Base-by-base conservation (phyloP, 2,113 vertebrate species). In the Burhinus oedicnemus region DNA sequence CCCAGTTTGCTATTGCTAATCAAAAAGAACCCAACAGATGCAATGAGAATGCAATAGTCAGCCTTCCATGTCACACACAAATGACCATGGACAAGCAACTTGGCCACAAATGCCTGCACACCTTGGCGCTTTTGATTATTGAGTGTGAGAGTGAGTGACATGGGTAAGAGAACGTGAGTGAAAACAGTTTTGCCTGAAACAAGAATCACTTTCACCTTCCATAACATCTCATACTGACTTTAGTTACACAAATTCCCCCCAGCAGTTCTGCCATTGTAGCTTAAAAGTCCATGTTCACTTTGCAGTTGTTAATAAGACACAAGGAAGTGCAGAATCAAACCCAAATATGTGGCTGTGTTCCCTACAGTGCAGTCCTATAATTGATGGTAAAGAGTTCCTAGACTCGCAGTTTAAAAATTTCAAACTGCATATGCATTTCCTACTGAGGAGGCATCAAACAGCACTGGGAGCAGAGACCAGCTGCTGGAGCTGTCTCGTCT, bases 341-440 rank as follows among this genome's bases (percentile, higher is more conserved):
- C 23, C 12, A 68, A 64, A 71, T 29, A 42, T 72, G 34, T 75
- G 51, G 32, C 54, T 54, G 65, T 66, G 38, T 83, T 96, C 89
- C 60, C 88, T 60, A 47, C 54, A 74, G 34, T 29, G 13, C 21
- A 62, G 36, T 62, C 72, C 55, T 91, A 7, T 45, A 86, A 81
- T 4, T 71, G 55, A 21, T 66, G 38, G 26, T 66, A 32, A 86
- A 78, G n/a, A 27, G 19, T 66, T 87, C 49, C 83, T 22, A 95
- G 92, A 92, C 78, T 72, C 81, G 84, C 42, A 96, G 87, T 76
- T 97, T 89, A 96, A 95, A 94, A 93, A 95, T 83, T 97, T 95
- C 62, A 90, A 90, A 85, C 90, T 84, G 34, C 74, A 93, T 60
- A 83, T 74, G 80, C 75, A 91, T 95, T 96, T 97, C 90, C 75